Conservation (phyloP, 2,797 vertebrate species). For the Falco berigora region DNA sequence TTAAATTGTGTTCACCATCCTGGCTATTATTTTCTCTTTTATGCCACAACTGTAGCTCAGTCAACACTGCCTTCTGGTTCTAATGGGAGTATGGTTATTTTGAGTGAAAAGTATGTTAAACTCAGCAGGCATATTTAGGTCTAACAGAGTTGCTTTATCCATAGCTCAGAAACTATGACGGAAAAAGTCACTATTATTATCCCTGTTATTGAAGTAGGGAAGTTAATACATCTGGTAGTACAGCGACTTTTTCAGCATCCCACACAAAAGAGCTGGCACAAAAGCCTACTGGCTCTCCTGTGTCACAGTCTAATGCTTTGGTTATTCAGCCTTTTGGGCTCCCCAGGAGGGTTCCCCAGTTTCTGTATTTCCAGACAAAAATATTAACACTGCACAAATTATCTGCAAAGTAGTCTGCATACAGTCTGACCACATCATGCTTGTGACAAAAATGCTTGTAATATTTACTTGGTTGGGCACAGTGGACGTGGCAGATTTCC, state of each 20-base stretch:
- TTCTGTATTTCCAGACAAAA: background rate
- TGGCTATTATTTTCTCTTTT: background rate
- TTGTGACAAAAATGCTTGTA: background rate
- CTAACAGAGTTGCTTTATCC: background rate
- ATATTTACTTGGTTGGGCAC: background rate
- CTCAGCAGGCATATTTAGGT: background rate
- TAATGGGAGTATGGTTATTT: background rate
- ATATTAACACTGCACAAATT: background rate
- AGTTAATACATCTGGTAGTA: background rate
- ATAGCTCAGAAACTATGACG: background rate
- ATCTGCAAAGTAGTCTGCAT: background rate
- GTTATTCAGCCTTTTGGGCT: background rate
- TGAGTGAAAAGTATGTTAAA: background rate
- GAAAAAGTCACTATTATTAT: background rate
- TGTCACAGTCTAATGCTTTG: background rate
- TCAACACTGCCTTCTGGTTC: background rate
- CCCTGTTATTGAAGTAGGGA: background rate
- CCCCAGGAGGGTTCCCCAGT: background rate
- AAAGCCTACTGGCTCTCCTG: background rate
- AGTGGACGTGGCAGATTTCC: background rate
- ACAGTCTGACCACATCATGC: background rate
- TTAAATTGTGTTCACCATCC: background rate
- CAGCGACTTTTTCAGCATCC: background rate
- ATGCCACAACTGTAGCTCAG: background rate
- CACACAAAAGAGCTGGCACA: background rate